phyloP scores from a whole-genome alignment of 2,888 invertebrate genomes.

The Drosophila bunnanda region DNA sequence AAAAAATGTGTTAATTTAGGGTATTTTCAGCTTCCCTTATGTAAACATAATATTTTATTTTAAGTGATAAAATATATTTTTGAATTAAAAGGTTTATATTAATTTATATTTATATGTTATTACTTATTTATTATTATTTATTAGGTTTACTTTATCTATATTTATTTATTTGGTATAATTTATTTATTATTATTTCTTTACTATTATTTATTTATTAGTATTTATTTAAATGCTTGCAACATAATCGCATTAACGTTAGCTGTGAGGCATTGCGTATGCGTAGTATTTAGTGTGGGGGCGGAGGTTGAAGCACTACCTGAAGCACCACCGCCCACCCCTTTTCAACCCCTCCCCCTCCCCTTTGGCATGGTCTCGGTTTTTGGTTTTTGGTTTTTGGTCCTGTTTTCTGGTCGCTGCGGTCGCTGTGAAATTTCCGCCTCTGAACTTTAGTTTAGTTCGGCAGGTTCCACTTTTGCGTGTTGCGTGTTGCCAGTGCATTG shows the following conservation, averaged over 20 bases:
- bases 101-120: too few relatives aligned
- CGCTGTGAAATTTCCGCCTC: conserved; percentile 66
- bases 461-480: conserved; percentile 41
- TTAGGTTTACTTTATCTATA: background rate
- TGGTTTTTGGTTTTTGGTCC: conserved; percentile 41
- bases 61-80: too few relatives aligned
- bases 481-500: conserved; percentile 53
- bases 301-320: background rate
- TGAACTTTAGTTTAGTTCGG: conserved; percentile 55
- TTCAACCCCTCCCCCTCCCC: background rate
- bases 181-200: background rate
- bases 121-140: background rate
- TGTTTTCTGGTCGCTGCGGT: conserved; percentile 68
- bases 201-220: background rate
- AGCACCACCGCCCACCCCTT: background rate
- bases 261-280: conserved; percentile 40
- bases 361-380: conserved; percentile 24
- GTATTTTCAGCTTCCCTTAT: too few relatives aligned
- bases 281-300: conserved; percentile 42
- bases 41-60: too few relatives aligned
- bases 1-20: too few relatives aligned
- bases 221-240: background rate
- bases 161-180: background rate
- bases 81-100: too few relatives aligned
- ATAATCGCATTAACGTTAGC: background rate